Base-by-base conservation (phyloP, 2,888 invertebrate genomes). In the Microctonus brassicae region DNA sequence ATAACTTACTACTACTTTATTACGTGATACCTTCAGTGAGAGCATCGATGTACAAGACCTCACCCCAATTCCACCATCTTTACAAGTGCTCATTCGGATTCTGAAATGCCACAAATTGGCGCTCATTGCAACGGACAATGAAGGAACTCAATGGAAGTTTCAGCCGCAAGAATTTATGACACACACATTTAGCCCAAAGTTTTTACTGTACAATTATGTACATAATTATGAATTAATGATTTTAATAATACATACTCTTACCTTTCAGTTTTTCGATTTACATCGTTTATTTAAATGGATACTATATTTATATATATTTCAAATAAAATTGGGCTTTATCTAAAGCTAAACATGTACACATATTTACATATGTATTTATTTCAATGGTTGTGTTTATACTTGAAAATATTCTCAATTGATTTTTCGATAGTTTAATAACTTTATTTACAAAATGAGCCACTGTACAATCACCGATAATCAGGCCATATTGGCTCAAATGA, bases 371-470 rank as follows among this genome's bases (percentile, higher is more conserved):
- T n/a, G n/a, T n/a, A n/a, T n/a, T n/a, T n/a, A n/a, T n/a, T n/a
- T n/a, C n/a, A n/a, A n/a, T n/a, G n/a, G n/a, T n/a, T n/a, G n/a
- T n/a, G n/a, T n/a, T n/a, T n/a, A n/a, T n/a, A n/a, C n/a, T n/a
- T n/a, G n/a, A n/a, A n/a, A n/a, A 64, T 36, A 60, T 64, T 61
- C 55, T 70, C 24, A 36, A 42, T 64, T 47, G 47, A 75, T 9
- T 47, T 20, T 17, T 72, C 61, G 78, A 82, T 79, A 80, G 81
- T 81, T 82, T 80, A 79, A 80, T 83, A 84, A 83, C 80, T 83
- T 83, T 85, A 85, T 85, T 84, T 85, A 85, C 85, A 85, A 82
- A 82, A 83, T 77, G 76, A 75, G 77, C 79, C 78, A 78, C 47
- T 47, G 74, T 81, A 78, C 77, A 81, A 78, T 80, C 79, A 79